Evolutionary conservation across 2,797 vertebrate genomes (phyloP), one percentile per base, ranked within the genome.

Genomic region (Sebastes matsubarae): DNA sequence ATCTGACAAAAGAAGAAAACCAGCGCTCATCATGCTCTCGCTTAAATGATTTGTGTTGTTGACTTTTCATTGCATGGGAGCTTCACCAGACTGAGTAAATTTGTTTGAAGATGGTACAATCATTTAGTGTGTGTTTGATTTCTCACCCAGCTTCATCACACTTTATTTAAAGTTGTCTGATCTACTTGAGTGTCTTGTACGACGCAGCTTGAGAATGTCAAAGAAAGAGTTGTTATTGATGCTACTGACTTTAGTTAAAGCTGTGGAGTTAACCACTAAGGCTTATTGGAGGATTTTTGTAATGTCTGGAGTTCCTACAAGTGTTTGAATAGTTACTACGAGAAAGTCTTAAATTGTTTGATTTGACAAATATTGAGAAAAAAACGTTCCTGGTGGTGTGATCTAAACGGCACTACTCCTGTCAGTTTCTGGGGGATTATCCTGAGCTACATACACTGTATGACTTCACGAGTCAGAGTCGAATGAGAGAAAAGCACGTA

Each of bases 181-280:
- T 84, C 72, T 75, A 68, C 65, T 75, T 12, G 8, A 66, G 46
- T 57, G 76, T 85, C 24, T 67, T 46, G 58, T 59, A 50, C 7
- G 38, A 78, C 25, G 55, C 83, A 71, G 80, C 76, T 69, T 9
- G 34, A 66, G 64, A 85, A 83, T 69, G 73, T 85, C 20, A 36
- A 8, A 65, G 60, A 38, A 34, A 14, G 50, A 77, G 42, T 61
- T 71, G 60, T 74, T 74, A 29, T 55, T 52, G 60, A 87, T 90
- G 86, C 89, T 91, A 90, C 91, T 93, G 93, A 91, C 22, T 65
- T 68, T 27, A 52, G 38, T 57, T 60, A 42, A 81, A 64, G 58
- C 73, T 5, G 72, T 29, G 72, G 42, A 78, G 60, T 66, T 70
- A 6, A 89, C 68, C 80, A 81, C 80, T 80, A 55, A 77, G 67